These are phyloP conservation scores for Leptinotarsa haldemani DNA, from an alignment of 2,888 invertebrate genomes.

Conservation along the genomic window DNA sequence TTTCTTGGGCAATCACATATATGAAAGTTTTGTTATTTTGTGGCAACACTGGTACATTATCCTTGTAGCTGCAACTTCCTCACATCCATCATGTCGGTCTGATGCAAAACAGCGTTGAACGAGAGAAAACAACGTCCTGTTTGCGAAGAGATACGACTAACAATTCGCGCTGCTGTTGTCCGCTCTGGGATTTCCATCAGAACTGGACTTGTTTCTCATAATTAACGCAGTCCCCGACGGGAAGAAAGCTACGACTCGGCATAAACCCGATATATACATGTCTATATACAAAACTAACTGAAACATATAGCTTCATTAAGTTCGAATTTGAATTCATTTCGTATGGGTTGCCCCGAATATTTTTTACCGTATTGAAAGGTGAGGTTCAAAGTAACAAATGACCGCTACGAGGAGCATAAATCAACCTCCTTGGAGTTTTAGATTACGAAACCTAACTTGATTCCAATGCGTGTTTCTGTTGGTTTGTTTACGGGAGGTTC, in stretches of 20 bases:
- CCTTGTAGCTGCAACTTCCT: slow-evolving; percentile 10
- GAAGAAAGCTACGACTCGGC: slow-evolving; percentile 52
- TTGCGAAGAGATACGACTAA: slow-evolving; percentile 44
- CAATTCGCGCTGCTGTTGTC: slow-evolving; percentile 43
- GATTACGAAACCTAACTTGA: not conserved
- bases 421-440: slow-evolving; percentile 46
- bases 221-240: slow-evolving; percentile 71
- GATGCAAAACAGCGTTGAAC: slow-evolving; percentile 29
- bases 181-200: slow-evolving; percentile 59
- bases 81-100: slow-evolving; percentile 15
- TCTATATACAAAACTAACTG: slow-evolving; percentile 57
- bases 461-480: not conserved
- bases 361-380: slow-evolving; percentile 53
- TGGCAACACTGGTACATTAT: slow-evolving; percentile 4
- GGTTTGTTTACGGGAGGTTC: too few relatives aligned
- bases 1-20: too few relatives aligned
- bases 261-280: slow-evolving; percentile 45
- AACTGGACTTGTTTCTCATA: slow-evolving; percentile 73
- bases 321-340: slow-evolving; percentile 63
- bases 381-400: slow-evolving; percentile 55
- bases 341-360: slow-evolving; percentile 47
- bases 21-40: not conserved
- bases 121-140: slow-evolving; percentile 32
- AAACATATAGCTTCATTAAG: slow-evolving; percentile 62
- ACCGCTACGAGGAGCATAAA: slow-evolving; percentile 52